Percentiles rank a stretch among this genome's conserved stretches.
Evolutionary conservation across 2,888 invertebrate species (phyloP).

Genomic region (Cephus spinipes): DNA sequence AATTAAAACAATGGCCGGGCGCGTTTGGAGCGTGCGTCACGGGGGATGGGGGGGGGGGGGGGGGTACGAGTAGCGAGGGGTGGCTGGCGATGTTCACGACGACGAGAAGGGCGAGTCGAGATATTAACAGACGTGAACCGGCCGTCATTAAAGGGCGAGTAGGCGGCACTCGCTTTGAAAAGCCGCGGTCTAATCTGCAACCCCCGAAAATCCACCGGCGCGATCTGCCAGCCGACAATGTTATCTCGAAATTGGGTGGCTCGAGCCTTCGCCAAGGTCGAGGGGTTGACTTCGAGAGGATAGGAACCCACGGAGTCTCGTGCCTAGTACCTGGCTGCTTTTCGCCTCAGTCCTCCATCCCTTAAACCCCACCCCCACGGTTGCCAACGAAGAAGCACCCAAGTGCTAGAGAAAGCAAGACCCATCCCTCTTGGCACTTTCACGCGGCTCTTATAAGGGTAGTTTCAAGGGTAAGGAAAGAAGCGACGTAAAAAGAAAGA

Average conservation of each 20-base stretch:
- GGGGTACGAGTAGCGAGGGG: not conserved
- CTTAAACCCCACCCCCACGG: not conserved
- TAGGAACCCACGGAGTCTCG: not conserved
- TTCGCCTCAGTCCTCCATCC: not conserved
- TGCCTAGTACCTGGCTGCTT: not conserved
- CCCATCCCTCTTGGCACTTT: not conserved
- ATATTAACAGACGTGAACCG: slow-evolving; percentile 3
- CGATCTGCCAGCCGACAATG: slow-evolving; percentile 15
- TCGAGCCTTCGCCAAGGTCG: slow-evolving; percentile 11
- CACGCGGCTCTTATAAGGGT: not conserved
- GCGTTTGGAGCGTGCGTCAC: slow-evolving; percentile 20
- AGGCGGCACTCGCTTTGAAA: not conserved
- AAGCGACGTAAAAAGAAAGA: not conserved
- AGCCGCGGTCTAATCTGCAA: slow-evolving; percentile 26
- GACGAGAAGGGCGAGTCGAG: not conserved
- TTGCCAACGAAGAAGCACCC: not conserved
- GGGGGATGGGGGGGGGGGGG: not conserved
- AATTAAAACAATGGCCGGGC: slow-evolving; percentile 46
- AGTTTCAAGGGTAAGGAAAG: not conserved
- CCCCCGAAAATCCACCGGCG: slow-evolving; percentile 11
- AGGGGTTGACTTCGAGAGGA: not conserved
- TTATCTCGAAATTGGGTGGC: slow-evolving; percentile 27
- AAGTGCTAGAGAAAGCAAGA: not conserved
- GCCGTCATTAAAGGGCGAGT: not conserved
- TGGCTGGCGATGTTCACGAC: not conserved